Evolutionary conservation across 2,797 vertebrate species (phyloP), one percentile per base, ranked within the genome.

Genomic region (Propithecus deckenii): DNA sequence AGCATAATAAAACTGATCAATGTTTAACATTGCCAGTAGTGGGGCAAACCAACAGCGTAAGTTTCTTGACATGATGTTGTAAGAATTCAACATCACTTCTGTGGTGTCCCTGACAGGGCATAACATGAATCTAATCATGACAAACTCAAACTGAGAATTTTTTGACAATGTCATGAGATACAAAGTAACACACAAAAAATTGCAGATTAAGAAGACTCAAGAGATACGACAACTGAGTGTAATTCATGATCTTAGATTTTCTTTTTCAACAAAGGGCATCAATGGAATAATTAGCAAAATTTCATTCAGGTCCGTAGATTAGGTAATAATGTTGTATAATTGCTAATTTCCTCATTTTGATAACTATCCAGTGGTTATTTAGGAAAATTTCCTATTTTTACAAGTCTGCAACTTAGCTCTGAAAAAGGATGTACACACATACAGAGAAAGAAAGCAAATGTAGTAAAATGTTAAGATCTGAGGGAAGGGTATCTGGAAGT

Each of bases 281-380:
- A 94, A 35, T 30, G 86, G 43, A 93, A 89, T 75, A 86, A 94
- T 20, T 78, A 67, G 25, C 15, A 91, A 92, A 95, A 92, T 22
- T 50, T 83, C 41, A 94, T 50, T 89, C 89, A 89, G 10, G 11
- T 72, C 55, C 86, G 30, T 5, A 79, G 17, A 91, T 71, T 59
- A 92, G n/a, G 78, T n/a, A 95, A 67, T 43, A 94, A 50, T 86
- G 12, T 35, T 41, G 3, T 67, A 88, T 86, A 5, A 90, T n/a
- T 95, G 48, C 84, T 93, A 93, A 96, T 86, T 93, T 96, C 18
- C 8, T 57, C 8, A 43, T 67, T 92, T 94, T 86, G 50, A 38
- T 79, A 95, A 71, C 48, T 41, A 74, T 72, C 95, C 4, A 83
- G 9, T 79, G 50, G 43, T 63, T 92, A 74, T 52, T 80, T 91